Base-by-base conservation (phyloP, 2,888 invertebrate species). In the Blera fallax region DNA sequence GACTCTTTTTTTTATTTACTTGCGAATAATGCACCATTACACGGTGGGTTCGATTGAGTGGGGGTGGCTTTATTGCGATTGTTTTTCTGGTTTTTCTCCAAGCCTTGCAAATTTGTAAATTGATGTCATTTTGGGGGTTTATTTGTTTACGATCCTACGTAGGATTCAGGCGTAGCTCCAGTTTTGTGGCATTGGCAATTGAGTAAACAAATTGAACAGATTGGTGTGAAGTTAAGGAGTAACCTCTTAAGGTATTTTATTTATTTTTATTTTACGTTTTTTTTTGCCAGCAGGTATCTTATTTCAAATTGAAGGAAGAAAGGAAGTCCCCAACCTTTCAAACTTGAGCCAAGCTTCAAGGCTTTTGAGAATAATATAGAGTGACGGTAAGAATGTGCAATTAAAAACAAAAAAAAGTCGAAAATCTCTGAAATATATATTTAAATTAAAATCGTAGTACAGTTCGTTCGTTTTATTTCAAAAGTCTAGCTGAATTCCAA, bases 101-200 rank as follows among this genome's bases (percentile, higher is more conserved):
- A 67, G 56, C 70, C 37, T 80, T 77, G 87, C 87, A 87, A 85
- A 87, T 88, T 82, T 84, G 65, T 62, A 88, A 88, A 88, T 87
- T 88, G 87, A 65, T 84, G 77, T 73, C 56, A 65, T 87, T 87
- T 87, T 16, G 24, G 14, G 65, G 65, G 7, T 64, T 81, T 70
- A 76, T 81, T 64, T 74, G 65, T 54, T 58, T 32, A 45, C 58
- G 32, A 48, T 72, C 7, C 14, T 18, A 40, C 27, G 32, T 56
- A 32, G 16, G 34, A 10, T 14, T 32, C 32, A 32, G 29, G 14
- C 5, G n/a, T 14, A 16, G 11, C 0, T 2, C 3, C 16, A 32
- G 18, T 32, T 34, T 32, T 34, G 34, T 34, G 18, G 18, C 32
- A 2, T 34, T 56, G 32, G 5, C 32, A 56, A 56, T 56, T 32